phyloP scores from a whole-genome alignment of 2,797 vertebrate genomes.

The Peromyscus nudipes region DNA sequence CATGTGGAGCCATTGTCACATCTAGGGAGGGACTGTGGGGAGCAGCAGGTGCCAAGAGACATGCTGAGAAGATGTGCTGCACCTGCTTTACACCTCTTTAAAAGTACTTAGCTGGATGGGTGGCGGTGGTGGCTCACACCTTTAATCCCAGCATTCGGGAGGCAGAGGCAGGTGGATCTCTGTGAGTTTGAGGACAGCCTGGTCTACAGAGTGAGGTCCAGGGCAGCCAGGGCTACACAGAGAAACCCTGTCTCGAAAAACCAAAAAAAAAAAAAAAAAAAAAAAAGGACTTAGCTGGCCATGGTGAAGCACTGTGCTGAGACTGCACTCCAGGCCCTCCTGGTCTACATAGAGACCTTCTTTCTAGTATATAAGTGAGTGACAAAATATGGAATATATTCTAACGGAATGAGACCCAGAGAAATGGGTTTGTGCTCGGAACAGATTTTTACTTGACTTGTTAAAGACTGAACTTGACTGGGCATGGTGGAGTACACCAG shows the following conservation, averaged over 20 bases:
- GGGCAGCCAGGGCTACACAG: background rate
- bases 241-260: background rate
- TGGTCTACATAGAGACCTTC: too few species aligned
- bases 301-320: too few species aligned
- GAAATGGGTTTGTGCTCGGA: constrained; percentile 33
- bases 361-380: background rate
- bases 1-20: background rate
- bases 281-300: too few species aligned
- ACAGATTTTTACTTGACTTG: constrained; percentile 40
- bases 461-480: constrained; percentile 19
- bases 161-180: background rate
- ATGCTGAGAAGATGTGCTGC: background rate
- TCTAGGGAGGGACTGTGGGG: too few species aligned
- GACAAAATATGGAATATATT: constrained; percentile 1
- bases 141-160: background rate
- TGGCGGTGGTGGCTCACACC: background rate
- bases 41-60: background rate
- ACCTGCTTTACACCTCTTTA: background rate
- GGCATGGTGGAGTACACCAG: background rate
- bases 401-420: background rate
- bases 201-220: background rate
- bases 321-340: too few species aligned
- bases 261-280: background rate
- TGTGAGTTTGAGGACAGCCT: background rate
- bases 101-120: background rate